Evolutionary conservation across 2,113 vertebrate genomes (phyloP).

Genomic region (Shinisaurus crocodilurus): DNA sequence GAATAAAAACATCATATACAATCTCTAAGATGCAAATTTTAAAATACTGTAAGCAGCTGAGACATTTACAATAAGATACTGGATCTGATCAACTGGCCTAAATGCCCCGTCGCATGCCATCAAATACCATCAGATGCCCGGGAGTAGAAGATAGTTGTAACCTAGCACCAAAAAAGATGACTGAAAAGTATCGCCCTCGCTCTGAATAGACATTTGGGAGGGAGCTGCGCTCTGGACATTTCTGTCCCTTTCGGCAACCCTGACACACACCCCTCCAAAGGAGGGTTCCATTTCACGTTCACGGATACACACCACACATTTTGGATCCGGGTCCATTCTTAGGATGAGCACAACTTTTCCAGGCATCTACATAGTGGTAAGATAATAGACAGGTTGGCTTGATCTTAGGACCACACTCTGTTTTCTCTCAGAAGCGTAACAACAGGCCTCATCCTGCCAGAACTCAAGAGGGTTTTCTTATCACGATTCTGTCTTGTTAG

Average conservation of each 20-base stretch:
- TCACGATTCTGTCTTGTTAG: not conserved
- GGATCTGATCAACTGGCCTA: too few species aligned
- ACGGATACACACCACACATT: not conserved
- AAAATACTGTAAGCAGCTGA: too few species aligned
- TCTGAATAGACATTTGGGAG: not conserved
- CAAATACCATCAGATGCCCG: too few species aligned
- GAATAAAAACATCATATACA: too few species aligned
- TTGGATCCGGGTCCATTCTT: not conserved
- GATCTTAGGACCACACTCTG: not conserved
- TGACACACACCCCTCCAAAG: not conserved
- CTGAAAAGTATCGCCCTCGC: too few species aligned
- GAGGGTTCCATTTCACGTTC: not conserved
- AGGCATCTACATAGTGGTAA: not conserved
- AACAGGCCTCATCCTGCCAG: not conserved
- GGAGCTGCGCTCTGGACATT: not conserved
- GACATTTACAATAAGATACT: too few species aligned
- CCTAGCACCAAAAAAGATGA: too few species aligned
- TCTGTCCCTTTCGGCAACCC: not conserved
- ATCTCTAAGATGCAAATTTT: too few species aligned
- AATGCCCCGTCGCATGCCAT: too few species aligned
- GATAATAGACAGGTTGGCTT: not conserved
- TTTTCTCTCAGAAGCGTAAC: not conserved
- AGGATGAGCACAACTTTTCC: not conserved
- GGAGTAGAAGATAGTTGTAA: too few species aligned
- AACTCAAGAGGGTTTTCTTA: not conserved